Evolutionary conservation across 2,888 invertebrate genomes (phyloP).

Genomic region (Rhagonycha fulva): DNA sequence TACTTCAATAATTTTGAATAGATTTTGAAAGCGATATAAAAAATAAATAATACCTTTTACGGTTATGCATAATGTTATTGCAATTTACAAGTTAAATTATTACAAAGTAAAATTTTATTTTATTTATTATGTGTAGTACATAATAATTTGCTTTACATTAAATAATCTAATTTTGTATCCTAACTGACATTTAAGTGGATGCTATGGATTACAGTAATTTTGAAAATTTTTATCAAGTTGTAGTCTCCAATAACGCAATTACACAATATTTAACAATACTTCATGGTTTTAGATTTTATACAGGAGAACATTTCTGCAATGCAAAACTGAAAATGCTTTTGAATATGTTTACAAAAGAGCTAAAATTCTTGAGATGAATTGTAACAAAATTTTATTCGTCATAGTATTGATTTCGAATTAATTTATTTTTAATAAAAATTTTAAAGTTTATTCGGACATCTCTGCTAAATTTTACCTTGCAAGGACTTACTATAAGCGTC

Average conservation of each 20-base stretch:
- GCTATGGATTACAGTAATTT: background rate
- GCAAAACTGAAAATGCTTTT: background rate
- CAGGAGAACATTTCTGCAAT: background rate
- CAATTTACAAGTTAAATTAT: background rate
- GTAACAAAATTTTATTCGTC: no score
- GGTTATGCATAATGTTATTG: background rate
- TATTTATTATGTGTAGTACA: background rate
- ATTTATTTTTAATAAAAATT: no score
- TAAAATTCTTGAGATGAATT: no score
- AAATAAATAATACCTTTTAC: slow-evolving; percentile 14
- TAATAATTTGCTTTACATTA: background rate
- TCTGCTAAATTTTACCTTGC: no score
- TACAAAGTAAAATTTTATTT: background rate
- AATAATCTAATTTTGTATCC: background rate
- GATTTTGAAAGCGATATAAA: slow-evolving; percentile 9
- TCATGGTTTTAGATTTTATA: background rate
- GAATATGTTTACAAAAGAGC: background rate
- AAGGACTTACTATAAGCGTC: no score
- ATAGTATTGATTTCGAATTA: no score
- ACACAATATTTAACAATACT: background rate
- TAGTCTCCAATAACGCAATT: background rate
- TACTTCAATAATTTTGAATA: slow-evolving; percentile 16
- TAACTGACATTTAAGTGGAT: background rate
- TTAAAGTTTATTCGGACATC: no score
- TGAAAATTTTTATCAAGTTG: background rate